phyloP scores from a whole-genome alignment of 2,888 invertebrate genomes.

The Eristalinus aeneus region DNA sequence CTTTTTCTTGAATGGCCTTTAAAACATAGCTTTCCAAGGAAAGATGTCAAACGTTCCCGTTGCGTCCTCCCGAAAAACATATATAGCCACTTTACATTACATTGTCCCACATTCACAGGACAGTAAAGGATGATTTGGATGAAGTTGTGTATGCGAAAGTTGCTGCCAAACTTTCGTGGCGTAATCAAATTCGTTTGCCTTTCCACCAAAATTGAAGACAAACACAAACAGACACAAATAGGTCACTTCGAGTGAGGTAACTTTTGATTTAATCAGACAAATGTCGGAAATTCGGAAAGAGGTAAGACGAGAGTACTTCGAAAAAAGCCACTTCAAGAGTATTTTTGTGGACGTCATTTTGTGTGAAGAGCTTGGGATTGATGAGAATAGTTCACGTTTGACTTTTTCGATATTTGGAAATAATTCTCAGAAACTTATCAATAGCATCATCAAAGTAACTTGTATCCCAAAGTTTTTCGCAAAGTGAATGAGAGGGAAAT shows the following conservation, averaged over 20 bases:
- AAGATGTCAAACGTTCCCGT: neutral
- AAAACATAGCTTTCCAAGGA: no score
- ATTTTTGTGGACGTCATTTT: neutral
- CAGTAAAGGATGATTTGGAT: neutral
- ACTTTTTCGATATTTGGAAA: neutral
- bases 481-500: neutral
- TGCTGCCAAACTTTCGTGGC: neutral
- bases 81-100: neutral
- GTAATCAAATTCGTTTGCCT: neutral
- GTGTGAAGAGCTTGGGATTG: neutral
- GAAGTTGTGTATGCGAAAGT: neutral
- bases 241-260: neutral
- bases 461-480: neutral
- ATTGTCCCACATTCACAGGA: neutral
- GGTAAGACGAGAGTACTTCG: neutral
- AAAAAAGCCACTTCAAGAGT: neutral
- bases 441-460: neutral
- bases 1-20: no score
- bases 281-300: neutral
- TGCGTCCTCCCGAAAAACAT: neutral
- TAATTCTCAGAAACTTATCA: neutral
- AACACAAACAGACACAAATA: neutral
- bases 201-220: neutral
- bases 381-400: neutral
- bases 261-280: neutral